Evolutionary conservation across 2,113 vertebrate species (phyloP).

Genomic region (Ageneiosus marmoratus): DNA sequence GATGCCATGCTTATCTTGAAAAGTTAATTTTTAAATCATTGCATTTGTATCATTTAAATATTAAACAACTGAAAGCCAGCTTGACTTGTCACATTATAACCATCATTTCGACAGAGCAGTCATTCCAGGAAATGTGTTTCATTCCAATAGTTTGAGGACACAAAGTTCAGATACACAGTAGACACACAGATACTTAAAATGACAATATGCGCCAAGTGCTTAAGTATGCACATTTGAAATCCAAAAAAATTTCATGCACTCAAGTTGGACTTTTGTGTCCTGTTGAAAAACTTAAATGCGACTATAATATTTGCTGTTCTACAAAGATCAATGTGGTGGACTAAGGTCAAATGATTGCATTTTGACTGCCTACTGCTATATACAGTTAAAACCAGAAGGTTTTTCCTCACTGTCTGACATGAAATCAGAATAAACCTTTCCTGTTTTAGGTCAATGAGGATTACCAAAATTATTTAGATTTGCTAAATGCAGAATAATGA

Average conservation of each 20-base stretch:
- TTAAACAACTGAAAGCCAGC: background rate
- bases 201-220: background rate
- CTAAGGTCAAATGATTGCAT: background rate
- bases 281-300: background rate
- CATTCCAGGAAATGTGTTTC: background rate
- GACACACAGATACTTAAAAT: background rate
- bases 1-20: background rate
- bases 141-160: background rate
- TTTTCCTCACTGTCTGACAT: too few relatives aligned
- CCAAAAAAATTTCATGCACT: background rate
- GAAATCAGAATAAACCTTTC: too few relatives aligned
- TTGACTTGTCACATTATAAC: slow-evolving; percentile 12
- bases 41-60: background rate
- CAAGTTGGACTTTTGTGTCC: background rate
- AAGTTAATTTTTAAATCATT: background rate
- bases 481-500: too few relatives aligned
- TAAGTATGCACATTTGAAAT: background rate
- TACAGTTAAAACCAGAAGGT: too few relatives aligned
- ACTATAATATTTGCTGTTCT: background rate
- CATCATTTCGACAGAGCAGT: background rate
- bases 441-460: too few relatives aligned
- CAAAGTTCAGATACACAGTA: background rate
- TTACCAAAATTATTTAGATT: too few relatives aligned
- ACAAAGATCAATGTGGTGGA: background rate
- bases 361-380: background rate